Percentiles rank a stretch among this genome's conserved stretches.
Conservation (phyloP, 2,113 vertebrate species). For the Accipiter cooperii region DNA sequence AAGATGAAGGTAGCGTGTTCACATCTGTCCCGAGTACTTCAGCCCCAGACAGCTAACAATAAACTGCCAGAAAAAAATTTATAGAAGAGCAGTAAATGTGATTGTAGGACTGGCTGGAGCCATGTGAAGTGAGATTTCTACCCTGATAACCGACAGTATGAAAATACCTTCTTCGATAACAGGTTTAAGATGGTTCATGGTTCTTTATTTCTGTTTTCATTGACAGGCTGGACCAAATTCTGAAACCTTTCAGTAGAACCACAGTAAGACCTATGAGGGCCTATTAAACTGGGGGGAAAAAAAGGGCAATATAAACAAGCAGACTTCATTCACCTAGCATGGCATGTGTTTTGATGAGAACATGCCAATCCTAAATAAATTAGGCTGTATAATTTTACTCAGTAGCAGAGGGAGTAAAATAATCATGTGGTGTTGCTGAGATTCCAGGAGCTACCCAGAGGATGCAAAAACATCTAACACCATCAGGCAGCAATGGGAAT, state of each 20-base stretch:
- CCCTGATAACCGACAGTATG: not conserved
- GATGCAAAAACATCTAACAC: not conserved
- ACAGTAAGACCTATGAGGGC: not conserved
- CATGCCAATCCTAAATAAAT: constrained; percentile 18
- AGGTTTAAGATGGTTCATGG: not conserved
- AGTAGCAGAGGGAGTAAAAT: not conserved
- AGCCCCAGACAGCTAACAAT: constrained; percentile 4
- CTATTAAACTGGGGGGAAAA: not conserved
- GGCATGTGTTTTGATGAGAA: not conserved
- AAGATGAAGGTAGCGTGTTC: not conserved
- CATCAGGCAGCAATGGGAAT: not conserved
- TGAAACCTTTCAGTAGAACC: not conserved
- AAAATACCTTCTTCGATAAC: constrained; percentile 14
- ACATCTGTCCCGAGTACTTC: not conserved
- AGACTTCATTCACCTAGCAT: not conserved
- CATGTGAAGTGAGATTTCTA: constrained; percentile 3
- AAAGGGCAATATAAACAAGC: not conserved
- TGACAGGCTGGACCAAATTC: not conserved
- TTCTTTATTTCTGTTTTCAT: constrained; percentile 18
- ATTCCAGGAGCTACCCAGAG: constrained; percentile 4
- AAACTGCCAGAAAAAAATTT: not conserved
- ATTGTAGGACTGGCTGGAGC: constrained; percentile 19
- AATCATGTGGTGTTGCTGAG: not conserved
- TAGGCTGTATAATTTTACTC: constrained; percentile 1
- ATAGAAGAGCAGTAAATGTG: not conserved